phyloP scores from a whole-genome alignment of 2,888 invertebrate genomes.

The Elysia crispata region DNA sequence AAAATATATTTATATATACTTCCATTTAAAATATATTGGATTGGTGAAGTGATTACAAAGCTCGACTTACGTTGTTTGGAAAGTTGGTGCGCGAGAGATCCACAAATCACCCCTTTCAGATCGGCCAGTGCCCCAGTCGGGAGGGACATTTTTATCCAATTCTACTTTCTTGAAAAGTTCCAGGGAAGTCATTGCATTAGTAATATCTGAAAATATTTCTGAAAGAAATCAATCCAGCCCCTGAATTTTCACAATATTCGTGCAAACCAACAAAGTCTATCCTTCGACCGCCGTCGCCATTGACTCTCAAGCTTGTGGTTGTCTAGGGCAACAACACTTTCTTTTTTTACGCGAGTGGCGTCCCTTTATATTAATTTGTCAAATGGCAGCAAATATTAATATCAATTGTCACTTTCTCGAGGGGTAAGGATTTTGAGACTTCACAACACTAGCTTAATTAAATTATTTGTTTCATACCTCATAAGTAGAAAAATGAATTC shows the following conservation, averaged over 20 bases:
- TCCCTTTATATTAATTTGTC: background rate
- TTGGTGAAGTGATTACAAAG: background rate
- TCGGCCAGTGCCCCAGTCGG: slow-evolving; percentile 50
- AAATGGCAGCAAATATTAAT: background rate
- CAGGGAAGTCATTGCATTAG: slow-evolving; percentile 42
- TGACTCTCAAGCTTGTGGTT: slow-evolving; percentile 31
- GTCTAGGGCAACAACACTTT: slow-evolving; percentile 30
- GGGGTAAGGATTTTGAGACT: no score
- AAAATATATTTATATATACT: background rate
- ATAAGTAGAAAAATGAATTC: no score
- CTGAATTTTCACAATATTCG: background rate
- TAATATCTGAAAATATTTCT: background rate
- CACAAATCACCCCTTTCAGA: slow-evolving; percentile 9
- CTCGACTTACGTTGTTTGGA: slow-evolving; percentile 45
- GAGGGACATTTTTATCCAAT: background rate
- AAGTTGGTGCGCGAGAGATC: slow-evolving; percentile 47
- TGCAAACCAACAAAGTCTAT: background rate
- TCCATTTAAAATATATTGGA: no score
- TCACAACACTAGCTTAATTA: no score
- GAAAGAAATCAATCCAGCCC: background rate
- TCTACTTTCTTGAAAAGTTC: slow-evolving; percentile 18
- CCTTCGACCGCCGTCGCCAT: slow-evolving; percentile 32
- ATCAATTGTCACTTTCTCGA: background rate
- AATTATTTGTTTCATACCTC: no score
- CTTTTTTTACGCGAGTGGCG: background rate